Evolutionary conservation across 2,888 invertebrate genomes (phyloP), one percentile per base, ranked within the genome.

Genomic region (Sarcophaga caerulescens): DNA sequence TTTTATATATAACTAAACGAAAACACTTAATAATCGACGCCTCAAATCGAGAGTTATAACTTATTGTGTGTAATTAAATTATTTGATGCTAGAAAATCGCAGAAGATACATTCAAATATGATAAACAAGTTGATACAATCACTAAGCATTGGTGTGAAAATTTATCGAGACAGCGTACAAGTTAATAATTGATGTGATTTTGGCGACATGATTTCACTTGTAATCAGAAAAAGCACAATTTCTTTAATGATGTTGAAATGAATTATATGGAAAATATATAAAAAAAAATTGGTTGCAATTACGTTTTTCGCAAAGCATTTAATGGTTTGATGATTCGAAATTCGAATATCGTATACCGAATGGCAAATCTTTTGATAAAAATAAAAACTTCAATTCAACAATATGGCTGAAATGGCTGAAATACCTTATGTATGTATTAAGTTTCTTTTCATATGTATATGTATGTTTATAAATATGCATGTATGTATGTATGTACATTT

Each of bases 1-100:
- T 25, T 25, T 25, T 25, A 0, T 25, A 25, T 25, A 25, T 5
- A 25, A 35, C 35, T 35, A 8, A 35, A 35, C 10, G 8, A 35
- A 35, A 35, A 35, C 35, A 35, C 35, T 35, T 2, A 35, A 35
- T 35, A 35, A 35, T 35, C 35, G 35, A 10, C 8, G 35, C 35
- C 35, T 35, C 3, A 76, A 74, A 85, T 81, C 81, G 81, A 85
- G 81, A 85, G 81, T 81, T 74, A 84, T 60, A 52, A 66, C 47
- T 78, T 17, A 47, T 19, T 74, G 44, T 65, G 23, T 35, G 35
- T 35, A 35, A 35, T 35, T 35, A 10, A 23, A 57, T 63, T 52
- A 45, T 17, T 57, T 19, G 8, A 19, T 19, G 23, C 45, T 19
- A 23, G 14, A 19, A 47, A n/a, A 59, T 47, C 68, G 19, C 17